Percentiles rank a stretch among this genome's conserved stretches.
Conservation (phyloP, 2,888 invertebrate species). For the Sycophila texana region DNA sequence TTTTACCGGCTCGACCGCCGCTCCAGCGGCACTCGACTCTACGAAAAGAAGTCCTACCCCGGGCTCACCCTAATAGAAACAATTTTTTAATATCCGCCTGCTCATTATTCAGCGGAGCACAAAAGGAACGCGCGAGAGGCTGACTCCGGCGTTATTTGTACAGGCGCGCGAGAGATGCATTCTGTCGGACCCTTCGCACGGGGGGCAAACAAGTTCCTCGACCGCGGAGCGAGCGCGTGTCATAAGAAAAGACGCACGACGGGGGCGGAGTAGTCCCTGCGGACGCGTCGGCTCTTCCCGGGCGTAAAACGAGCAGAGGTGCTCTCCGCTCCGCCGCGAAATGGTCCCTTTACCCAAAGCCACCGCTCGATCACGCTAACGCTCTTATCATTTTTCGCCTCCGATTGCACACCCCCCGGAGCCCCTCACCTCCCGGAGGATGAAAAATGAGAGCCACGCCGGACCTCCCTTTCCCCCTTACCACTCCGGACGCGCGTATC, state of each 20-base stretch:
- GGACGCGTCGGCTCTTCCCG: too few species aligned
- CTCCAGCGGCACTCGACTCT: background rate
- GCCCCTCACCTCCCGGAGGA: background rate
- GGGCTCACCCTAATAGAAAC: conserved; percentile 19
- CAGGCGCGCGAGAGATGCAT: too few species aligned
- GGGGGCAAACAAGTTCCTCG: too few species aligned
- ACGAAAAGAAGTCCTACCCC: background rate
- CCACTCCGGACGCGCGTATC: conserved; percentile 1
- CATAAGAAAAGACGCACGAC: too few species aligned
- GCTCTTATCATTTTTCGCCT: conserved; percentile 6
- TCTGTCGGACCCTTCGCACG: too few species aligned
- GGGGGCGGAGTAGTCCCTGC: too few species aligned
- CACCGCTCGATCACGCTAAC: background rate
- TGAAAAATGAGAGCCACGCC: conserved; percentile 14
- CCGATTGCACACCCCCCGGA: background rate
- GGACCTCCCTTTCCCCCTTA: background rate
- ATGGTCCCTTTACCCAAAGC: too few species aligned
- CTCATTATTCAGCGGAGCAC: conserved; percentile 13
- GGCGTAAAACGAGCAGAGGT: too few species aligned
- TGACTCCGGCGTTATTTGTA: too few species aligned
- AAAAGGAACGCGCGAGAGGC: background rate
- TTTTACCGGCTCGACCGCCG: background rate
- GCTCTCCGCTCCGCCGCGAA: too few species aligned
- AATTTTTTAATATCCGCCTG: conserved; percentile 27
- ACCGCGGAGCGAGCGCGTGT: too few species aligned